Conservation (phyloP, 2,797 vertebrate genomes). For the Lerista edwardsae region DNA sequence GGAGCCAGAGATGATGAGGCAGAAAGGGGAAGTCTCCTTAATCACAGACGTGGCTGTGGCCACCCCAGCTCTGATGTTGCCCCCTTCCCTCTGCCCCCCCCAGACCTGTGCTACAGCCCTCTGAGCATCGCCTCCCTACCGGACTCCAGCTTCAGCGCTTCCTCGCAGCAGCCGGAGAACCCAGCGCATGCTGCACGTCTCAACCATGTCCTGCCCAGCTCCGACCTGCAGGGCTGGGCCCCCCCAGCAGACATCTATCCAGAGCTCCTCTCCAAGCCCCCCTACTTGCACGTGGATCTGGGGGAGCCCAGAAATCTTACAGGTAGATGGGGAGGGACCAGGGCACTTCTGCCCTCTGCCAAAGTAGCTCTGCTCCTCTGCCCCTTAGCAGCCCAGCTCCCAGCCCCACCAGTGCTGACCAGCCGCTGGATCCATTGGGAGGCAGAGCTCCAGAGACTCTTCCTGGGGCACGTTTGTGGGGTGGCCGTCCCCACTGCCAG, state of each 20-base stretch:
- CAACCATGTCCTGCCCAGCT: constrained; percentile 53
- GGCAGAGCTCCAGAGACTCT: not conserved
- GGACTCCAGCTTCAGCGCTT: constrained; percentile 76
- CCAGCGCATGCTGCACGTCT: constrained; percentile 75
- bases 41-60: too few species aligned
- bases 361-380: not conserved
- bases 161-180: constrained; percentile 74
- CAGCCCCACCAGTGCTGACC: not conserved
- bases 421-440: not conserved
- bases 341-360: not conserved
- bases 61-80: fast-evolving
- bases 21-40: not conserved
- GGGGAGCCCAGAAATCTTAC: constrained; percentile 83
- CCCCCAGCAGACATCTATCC: constrained; percentile 75
- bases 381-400: not conserved
- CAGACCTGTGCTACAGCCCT: constrained; percentile 85
- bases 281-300: constrained; percentile 85
- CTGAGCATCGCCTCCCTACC: constrained; percentile 81
- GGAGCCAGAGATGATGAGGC: not conserved
- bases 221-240: constrained; percentile 82
- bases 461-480: not conserved
- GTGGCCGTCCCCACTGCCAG: too few species aligned
- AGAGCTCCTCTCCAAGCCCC: constrained; percentile 67
- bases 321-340: constrained; percentile 69
- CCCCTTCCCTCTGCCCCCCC: fast-evolving